A percentile compares a stretch with the other conserved stretches of the same genome.
phyloP scores from a whole-genome alignment of 2,797 vertebrate species.

The Smutsia gigantea region DNA sequence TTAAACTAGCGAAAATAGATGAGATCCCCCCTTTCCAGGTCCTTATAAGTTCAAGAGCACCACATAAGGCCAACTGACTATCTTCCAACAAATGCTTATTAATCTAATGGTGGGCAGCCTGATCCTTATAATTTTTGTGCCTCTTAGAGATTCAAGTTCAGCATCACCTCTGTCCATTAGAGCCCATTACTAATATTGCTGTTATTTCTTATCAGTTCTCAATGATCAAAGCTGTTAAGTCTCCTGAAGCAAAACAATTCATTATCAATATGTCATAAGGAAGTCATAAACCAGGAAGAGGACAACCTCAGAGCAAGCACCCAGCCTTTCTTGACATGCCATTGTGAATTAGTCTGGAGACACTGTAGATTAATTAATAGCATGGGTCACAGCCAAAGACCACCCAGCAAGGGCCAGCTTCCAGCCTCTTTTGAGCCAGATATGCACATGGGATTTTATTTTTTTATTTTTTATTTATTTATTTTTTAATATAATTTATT shows the following conservation, averaged over 20 bases:
- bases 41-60: neutral
- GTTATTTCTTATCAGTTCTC: neutral
- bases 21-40: neutral
- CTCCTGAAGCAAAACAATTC: conserved; percentile 1
- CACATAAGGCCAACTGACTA: neutral
- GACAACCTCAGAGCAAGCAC: neutral
- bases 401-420: neutral
- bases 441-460: neutral
- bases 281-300: neutral
- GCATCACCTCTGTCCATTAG: neutral
- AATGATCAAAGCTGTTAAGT: neutral
- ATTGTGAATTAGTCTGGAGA: neutral
- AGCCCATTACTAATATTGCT: neutral
- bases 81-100: neutral
- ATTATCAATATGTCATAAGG: neutral
- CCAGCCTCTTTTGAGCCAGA: neutral
- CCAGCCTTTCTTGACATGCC: neutral
- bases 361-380: neutral
- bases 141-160: neutral
- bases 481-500: too few relatives aligned
- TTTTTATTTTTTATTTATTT: too few relatives aligned
- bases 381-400: neutral
- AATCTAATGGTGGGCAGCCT: too few relatives aligned
- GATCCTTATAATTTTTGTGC: neutral
- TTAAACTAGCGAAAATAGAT: neutral